These are phyloP conservation scores for Acropora yongei DNA, from an alignment of 64 coral and sea anemone genomes.

Conservation along the genomic window DNA sequence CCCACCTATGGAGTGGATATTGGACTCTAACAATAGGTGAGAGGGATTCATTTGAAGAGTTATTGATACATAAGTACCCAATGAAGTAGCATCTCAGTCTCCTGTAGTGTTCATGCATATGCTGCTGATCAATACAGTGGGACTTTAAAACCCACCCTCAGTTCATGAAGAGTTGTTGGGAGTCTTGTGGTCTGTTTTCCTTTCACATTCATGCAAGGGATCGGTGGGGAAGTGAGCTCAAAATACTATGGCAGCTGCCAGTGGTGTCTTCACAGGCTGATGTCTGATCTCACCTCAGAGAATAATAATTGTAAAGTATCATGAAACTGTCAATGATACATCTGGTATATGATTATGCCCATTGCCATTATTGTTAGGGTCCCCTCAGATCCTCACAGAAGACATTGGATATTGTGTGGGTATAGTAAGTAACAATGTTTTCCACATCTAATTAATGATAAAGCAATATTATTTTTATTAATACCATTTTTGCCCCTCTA, in stretches of 20 bases:
- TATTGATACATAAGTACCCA: neutral
- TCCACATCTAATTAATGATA: neutral
- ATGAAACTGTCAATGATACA: neutral
- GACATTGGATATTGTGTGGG: neutral
- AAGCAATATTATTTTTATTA: neutral
- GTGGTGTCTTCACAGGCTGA: neutral
- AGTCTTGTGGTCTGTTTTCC: neutral
- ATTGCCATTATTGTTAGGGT: neutral
- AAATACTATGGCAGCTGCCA: neutral
- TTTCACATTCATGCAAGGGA: neutral
- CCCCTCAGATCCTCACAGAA: neutral
- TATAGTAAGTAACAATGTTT: neutral
- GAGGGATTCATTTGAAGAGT: neutral
- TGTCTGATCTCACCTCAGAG: neutral
- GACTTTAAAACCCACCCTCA: neutral
- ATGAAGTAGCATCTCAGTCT: neutral
- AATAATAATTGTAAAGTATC: neutral
- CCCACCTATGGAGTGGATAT: neutral
- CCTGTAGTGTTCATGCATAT: neutral
- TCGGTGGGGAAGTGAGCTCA: neutral
- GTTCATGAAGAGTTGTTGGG: neutral
- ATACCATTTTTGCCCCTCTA: neutral
- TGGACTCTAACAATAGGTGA: conserved; percentile 16
- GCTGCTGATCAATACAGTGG: neutral
- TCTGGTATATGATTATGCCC: neutral